A percentile compares a stretch with the other conserved stretches of the same genome.
Evolutionary conservation across 2,888 invertebrate genomes (phyloP).

Genomic region (Alcis repandata): DNA sequence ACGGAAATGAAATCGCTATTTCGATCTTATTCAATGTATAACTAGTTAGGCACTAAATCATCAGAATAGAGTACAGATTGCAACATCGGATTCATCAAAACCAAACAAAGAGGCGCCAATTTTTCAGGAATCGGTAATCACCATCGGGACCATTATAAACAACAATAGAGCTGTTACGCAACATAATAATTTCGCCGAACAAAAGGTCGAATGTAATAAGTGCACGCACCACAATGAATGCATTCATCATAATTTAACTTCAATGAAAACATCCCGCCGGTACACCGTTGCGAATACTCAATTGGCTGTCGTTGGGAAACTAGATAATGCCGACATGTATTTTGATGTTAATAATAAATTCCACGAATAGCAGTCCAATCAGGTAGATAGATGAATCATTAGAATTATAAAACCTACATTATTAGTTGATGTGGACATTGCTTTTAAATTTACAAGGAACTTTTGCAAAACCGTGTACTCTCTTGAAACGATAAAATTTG

Average conservation of each 20-base stretch:
- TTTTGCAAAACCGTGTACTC: neutral
- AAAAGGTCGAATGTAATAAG: constrained; percentile 71
- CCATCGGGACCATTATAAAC: constrained; percentile 54
- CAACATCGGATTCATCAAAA: constrained; percentile 20
- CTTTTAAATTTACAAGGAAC: no score
- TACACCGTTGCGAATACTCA: constrained; percentile 63
- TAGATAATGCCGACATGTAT: constrained; percentile 33
- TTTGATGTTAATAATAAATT: constrained; percentile 19
- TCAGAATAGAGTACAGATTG: neutral
- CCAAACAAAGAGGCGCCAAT: constrained; percentile 43
- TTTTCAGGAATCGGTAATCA: constrained; percentile 52
- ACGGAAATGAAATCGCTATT: no score
- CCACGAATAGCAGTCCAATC: constrained; percentile 11
- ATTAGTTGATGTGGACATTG: no score
- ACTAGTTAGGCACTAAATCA: neutral
- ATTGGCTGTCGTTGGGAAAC: constrained; percentile 62
- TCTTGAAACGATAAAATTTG: neutral
- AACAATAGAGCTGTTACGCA: constrained; percentile 66
- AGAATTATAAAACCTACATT: neutral
- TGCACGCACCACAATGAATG: constrained; percentile 66
- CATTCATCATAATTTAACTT: constrained; percentile 73
- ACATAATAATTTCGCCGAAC: constrained; percentile 73
- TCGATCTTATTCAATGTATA: no score
- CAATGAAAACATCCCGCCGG: constrained; percentile 67
- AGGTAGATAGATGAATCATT: neutral